phyloP scores from a whole-genome alignment of 2,113 vertebrate genomes.

The Epinephelus lanceolatus region DNA sequence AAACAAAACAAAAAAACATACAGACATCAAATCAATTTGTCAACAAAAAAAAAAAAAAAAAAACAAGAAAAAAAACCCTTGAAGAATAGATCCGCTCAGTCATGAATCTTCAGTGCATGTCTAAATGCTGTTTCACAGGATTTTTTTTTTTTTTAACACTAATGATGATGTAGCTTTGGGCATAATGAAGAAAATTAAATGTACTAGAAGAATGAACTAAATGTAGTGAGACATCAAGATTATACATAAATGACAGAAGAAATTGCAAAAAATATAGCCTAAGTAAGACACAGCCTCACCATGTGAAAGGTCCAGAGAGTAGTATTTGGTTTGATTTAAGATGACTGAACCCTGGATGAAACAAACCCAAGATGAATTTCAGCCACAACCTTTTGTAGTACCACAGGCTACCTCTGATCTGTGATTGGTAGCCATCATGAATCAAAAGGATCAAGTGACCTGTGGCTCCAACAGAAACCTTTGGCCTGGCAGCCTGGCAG shows the following conservation, averaged over 20 bases:
- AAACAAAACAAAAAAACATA: no score
- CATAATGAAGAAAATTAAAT: no score
- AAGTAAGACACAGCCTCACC: not conserved
- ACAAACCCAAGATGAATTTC: constrained; percentile 41
- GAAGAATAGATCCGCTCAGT: no score
- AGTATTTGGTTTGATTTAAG: constrained; percentile 21
- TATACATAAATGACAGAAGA: not conserved
- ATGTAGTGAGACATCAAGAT: no score
- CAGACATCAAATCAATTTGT: no score
- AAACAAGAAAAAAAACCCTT: no score
- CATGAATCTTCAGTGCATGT: no score
- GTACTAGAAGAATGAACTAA: no score
- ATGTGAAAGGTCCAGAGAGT: not conserved
- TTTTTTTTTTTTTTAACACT: no score
- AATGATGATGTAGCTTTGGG: no score
- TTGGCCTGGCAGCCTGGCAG: constrained; percentile 21
- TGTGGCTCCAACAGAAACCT: constrained; percentile 45
- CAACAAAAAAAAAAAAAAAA: no score
- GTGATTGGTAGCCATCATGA: constrained; percentile 77
- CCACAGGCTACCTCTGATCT: constrained; percentile 77
- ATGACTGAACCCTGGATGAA: constrained; percentile 39
- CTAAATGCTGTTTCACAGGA: no score
- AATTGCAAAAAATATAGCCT: not conserved
- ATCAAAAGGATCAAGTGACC: constrained; percentile 79
- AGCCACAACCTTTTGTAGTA: constrained; percentile 72